Base-by-base conservation (phyloP, 2,113 vertebrate species). In the Microcebus lehilahytsara region DNA sequence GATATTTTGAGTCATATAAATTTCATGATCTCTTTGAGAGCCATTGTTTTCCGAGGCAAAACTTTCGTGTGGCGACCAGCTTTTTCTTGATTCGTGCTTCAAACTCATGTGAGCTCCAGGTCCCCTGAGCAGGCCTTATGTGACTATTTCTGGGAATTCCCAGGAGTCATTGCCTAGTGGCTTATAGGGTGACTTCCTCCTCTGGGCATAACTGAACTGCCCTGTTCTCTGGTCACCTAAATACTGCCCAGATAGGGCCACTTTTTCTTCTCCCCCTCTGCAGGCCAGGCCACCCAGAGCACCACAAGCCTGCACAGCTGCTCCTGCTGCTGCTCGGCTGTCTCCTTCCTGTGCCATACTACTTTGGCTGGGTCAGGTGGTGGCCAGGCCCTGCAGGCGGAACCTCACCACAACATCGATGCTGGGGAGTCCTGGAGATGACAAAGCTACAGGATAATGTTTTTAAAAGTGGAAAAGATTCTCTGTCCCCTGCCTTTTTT, bases 1-100 rank as follows among this genome's bases (percentile, higher is more conserved):
- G 3, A 78, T 96, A 93, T 92, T 95, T 97, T 85, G 51, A 92
- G 85, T 95, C 86, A 67, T 75, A 71, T 78, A 93, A 89, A 93
- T 94, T 93, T 93, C 80, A 95, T 79, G 69, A 89, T 64, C 69
- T 95, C 58, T 85, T 32, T 27, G 1, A 84, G 46, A 93, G 58
- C 34, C 9, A 3, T 37, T 92, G 49, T 78, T 81, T 94, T 85
- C 49, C 8, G 60, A 89, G 64, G 74, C 37, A 94, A 74, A 94
- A 84, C n/a, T 86, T 87, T 87, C 40, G 5, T 19, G 1, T 32
- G 19, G 20, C 49, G 85, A 77, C 30, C 17, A 79, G 1, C 75
- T 77, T 84, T 93, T 40, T 32, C 6, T 49, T 64, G 62, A 42
- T 34, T 89, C 56, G 84, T 66, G 49, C 78, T 94, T 81, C 56